Evolutionary conservation across 1,140 invertebrate genomes (phyloP).

Genomic region (Panulirus ornatus): DNA sequence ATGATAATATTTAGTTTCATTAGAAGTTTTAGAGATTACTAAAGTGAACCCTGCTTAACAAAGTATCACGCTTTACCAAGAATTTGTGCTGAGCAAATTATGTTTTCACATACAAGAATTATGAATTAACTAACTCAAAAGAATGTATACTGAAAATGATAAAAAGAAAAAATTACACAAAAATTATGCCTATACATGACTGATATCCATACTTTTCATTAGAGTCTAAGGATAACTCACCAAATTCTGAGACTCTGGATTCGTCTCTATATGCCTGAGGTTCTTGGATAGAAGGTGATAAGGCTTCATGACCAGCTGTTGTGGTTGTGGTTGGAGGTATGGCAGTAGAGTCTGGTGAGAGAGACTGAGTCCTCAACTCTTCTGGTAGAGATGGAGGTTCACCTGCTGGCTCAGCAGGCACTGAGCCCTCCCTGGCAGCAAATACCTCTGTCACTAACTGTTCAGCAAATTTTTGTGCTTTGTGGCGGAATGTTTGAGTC

Average conservation of each 20-base stretch:
- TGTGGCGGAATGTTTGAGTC: constrained; percentile 85
- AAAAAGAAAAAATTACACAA: too few relatives aligned
- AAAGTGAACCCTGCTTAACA: too few relatives aligned
- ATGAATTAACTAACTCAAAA: too few relatives aligned
- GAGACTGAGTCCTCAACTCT: constrained; percentile 53
- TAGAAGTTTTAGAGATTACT: too few relatives aligned
- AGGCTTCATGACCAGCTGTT: constrained; percentile 24
- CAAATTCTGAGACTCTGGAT: constrained; percentile 84
- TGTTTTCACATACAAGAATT: too few relatives aligned
- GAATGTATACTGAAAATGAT: too few relatives aligned
- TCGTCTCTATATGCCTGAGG: constrained; percentile 86
- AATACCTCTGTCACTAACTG: constrained; percentile 81
- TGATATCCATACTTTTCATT: too few relatives aligned
- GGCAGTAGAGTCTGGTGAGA: constrained; percentile 76
- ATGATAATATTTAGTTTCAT: too few relatives aligned
- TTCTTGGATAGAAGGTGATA: constrained; percentile 79
- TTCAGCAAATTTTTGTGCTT: constrained; percentile 84
- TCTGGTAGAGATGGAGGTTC: constrained; percentile 77
- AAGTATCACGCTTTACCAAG: too few relatives aligned
- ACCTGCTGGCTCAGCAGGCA: constrained; percentile 80
- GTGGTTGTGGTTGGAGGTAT: constrained; percentile 53
- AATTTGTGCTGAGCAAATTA: too few relatives aligned
- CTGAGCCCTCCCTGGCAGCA: constrained; percentile 73
- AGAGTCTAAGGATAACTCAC: constrained; percentile 79
- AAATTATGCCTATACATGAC: too few relatives aligned